These are phyloP conservation scores for Timema podura DNA, from an alignment of 2,888 invertebrate genomes.

Conservation along the genomic window DNA sequence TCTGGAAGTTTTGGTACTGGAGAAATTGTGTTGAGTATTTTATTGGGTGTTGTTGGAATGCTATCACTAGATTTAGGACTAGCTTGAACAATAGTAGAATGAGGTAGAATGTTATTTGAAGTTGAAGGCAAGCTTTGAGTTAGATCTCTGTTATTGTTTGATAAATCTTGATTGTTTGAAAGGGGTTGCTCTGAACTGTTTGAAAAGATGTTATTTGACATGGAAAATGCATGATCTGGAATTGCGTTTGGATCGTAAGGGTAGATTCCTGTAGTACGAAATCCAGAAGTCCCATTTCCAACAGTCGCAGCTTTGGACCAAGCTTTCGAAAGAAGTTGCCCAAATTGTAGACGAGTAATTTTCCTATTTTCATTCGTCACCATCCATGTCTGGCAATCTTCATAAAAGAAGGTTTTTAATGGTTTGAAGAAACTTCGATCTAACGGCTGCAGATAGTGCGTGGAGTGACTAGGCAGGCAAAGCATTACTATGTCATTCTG, in stretches of 20 bases:
- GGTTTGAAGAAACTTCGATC: slow-evolving; percentile 37
- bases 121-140: no score
- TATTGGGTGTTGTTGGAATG: no score
- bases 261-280: slow-evolving; percentile 27
- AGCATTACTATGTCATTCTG: slow-evolving; percentile 35
- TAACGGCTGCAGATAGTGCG: slow-evolving; percentile 37
- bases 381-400: slow-evolving; percentile 29
- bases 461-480: slow-evolving; percentile 35
- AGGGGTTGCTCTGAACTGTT: no score
- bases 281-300: slow-evolving; percentile 28
- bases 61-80: no score
- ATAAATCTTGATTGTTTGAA: no score
- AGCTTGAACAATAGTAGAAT: no score
- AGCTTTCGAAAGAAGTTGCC: slow-evolving; percentile 26
- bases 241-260: slow-evolving; percentile 28
- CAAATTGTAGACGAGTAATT: slow-evolving; percentile 32
- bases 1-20: no score
- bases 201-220: slow-evolving; percentile 26
- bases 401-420: slow-evolving; percentile 34
- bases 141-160: no score
- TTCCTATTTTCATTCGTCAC: slow-evolving; percentile 30
- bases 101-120: no score
- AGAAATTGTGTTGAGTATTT: no score
- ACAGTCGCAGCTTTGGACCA: slow-evolving; percentile 28
- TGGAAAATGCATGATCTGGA: slow-evolving; percentile 29